Evolutionary conservation across 2,888 invertebrate species (phyloP), one percentile per base, ranked within the genome.

Genomic region (Sisyra nigra): DNA sequence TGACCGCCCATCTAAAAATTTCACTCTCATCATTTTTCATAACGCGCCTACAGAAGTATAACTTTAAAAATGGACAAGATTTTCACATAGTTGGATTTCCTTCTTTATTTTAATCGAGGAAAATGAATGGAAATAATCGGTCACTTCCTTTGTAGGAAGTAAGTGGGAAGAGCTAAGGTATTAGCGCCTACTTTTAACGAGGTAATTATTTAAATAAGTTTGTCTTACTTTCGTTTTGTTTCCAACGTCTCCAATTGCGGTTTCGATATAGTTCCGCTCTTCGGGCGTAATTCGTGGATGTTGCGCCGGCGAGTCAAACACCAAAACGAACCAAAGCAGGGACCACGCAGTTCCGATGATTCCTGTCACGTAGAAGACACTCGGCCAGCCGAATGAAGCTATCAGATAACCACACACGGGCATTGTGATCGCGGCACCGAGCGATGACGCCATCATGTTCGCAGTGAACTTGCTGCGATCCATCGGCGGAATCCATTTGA

Each of bases 381-480:
- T 85, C 50, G 84, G 80, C 92, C 92, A 92, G 9, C 91, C 89
- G 44, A 80, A 68, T 46, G 76, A 71, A 6, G 77, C 78, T 49
- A 87, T 85, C 44, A 92, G 72, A 54, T 76, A 77, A 11, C 89
- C 88, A 53, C 86, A 83, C 48, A 89, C 70, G 0, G 91, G 91
- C 77, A 91, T 81, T 0, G 88, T 87, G 35, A 91, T 66, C 6
- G 93, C 89, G 18, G 91, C 93, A 13, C 94, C 94, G 52, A 94
- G 68, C 6, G 89, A 85, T 15, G 89, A 86, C 7, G 92, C 86
- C 84, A 87, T 85, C 83, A 88, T 86, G 55, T 88, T 84, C 7
- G 91, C 83, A 61, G 92, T 86, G 61, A 94, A 86, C 61, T 89
- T 88, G 35, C 89, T 87, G 50, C 93, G 74, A 59, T 96, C 93